Conservation (phyloP, 2,113 vertebrate species). For the Casuarius casuarius region DNA sequence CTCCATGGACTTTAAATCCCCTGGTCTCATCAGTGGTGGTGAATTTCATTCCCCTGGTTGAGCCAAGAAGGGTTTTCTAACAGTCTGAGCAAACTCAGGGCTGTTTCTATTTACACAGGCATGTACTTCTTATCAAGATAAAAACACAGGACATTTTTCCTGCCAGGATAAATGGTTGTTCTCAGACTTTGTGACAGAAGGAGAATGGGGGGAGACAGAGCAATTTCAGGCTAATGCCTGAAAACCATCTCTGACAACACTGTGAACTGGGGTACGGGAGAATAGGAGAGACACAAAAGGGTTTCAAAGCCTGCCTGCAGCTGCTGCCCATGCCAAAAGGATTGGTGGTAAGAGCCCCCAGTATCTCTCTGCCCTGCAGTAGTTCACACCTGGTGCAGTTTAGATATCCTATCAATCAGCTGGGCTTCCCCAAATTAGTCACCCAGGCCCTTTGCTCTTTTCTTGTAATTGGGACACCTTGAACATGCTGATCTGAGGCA, state of each 20-base stretch:
- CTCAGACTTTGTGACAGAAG: not conserved
- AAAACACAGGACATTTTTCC: not conserved
- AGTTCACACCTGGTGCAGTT: fast-evolving
- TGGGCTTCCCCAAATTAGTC: not conserved
- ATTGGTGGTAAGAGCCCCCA: not conserved
- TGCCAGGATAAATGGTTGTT: not conserved
- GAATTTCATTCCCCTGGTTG: not conserved
- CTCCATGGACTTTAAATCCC: not conserved
- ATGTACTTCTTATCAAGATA: not conserved
- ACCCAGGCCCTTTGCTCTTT: not conserved
- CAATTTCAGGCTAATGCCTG: not conserved
- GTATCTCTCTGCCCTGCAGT: not conserved
- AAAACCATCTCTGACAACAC: not conserved
- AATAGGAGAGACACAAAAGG: not conserved
- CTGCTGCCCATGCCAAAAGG: not conserved
- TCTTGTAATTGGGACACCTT: not conserved
- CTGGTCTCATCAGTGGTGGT: not conserved
- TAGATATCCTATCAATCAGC: not conserved
- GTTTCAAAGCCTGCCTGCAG: not conserved
- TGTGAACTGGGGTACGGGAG: not conserved
- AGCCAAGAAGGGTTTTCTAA: not conserved
- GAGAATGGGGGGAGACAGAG: not conserved
- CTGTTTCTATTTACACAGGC: not conserved
- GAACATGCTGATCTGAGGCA: fast-evolving
- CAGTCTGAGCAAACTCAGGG: not conserved